Percentiles rank a stretch among this genome's conserved stretches.
These are phyloP conservation scores for Zaprionus ornatus DNA, from an alignment of 1,140 invertebrate species.

Conservation along the genomic window DNA sequence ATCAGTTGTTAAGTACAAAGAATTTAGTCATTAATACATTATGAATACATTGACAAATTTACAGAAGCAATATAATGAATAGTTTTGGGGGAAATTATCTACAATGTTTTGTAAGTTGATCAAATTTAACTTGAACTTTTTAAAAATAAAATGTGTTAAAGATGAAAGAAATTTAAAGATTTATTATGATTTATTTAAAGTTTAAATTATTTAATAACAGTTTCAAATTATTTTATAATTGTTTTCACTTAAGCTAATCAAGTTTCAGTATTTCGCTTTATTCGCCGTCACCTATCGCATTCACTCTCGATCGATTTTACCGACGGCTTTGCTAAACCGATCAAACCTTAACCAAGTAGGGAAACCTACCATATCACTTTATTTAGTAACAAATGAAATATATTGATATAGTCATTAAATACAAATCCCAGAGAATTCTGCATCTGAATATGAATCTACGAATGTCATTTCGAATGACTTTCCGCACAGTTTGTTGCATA, in stretches of 20 bases:
- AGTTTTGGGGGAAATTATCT: background rate
- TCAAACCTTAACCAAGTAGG: background rate
- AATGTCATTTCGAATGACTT: slow-evolving; percentile 38
- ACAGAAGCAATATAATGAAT: background rate
- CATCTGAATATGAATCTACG: slow-evolving; percentile 4
- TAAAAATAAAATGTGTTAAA: background rate
- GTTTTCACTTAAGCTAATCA: background rate
- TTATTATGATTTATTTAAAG: background rate
- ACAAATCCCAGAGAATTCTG: slow-evolving; percentile 26
- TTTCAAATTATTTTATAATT: background rate
- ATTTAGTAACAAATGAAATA: slow-evolving; percentile 13
- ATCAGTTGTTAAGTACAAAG: background rate
- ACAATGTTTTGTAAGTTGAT: background rate
- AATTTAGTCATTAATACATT: background rate
- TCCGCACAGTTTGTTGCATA: slow-evolving; percentile 33
- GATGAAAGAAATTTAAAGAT: background rate
- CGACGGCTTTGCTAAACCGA: slow-evolving; percentile 28
- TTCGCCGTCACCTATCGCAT: background rate
- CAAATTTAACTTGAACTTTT: background rate
- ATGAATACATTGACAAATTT: background rate
- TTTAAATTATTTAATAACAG: too few relatives aligned
- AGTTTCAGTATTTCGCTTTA: background rate
- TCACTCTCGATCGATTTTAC: background rate
- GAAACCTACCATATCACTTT: background rate
- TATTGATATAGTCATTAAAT: slow-evolving; percentile 50